Evolutionary conservation across 2,888 invertebrate genomes (phyloP).

Genomic region (Agrochola lota): DNA sequence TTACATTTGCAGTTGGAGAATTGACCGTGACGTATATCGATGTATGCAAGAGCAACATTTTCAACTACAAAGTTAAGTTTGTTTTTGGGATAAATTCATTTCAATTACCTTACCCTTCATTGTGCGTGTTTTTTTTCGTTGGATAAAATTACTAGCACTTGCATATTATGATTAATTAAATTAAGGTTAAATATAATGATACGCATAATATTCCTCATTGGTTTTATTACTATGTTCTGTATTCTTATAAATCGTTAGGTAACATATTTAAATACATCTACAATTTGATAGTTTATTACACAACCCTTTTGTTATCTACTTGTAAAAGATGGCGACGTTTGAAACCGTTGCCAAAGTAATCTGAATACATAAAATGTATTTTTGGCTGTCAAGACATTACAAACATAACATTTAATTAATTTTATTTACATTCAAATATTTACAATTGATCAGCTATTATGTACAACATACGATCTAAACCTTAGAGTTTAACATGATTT

Average conservation of each 20-base stretch:
- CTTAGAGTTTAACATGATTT: conserved; percentile 62
- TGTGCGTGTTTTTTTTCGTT: background rate
- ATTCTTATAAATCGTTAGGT: conserved; percentile 86
- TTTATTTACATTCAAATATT: conserved; percentile 77
- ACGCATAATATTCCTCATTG: conserved; percentile 68
- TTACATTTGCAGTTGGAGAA: too few relatives aligned
- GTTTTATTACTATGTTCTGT: conserved; percentile 80
- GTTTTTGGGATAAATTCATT: too few relatives aligned
- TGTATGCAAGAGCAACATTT: too few relatives aligned
- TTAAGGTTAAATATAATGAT: conserved; percentile 57
- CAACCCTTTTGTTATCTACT: conserved; percentile 88
- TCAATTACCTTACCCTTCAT: too few relatives aligned
- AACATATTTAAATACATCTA: conserved; percentile 86
- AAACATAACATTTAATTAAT: conserved; percentile 72
- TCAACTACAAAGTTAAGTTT: too few relatives aligned
- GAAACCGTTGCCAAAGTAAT: conserved; percentile 69
- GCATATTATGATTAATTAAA: conserved; percentile 1
- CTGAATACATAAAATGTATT: conserved; percentile 76
- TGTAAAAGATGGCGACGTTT: conserved; percentile 74
- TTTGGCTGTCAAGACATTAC: conserved; percentile 80
- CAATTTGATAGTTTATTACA: conserved; percentile 88
- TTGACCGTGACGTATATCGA: too few relatives aligned
- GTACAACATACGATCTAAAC: conserved; percentile 70
- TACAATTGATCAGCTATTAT: conserved; percentile 74
- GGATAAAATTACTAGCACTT: background rate